phyloP scores from a whole-genome alignment of 2,888 invertebrate species.

The Theretra japonica region DNA sequence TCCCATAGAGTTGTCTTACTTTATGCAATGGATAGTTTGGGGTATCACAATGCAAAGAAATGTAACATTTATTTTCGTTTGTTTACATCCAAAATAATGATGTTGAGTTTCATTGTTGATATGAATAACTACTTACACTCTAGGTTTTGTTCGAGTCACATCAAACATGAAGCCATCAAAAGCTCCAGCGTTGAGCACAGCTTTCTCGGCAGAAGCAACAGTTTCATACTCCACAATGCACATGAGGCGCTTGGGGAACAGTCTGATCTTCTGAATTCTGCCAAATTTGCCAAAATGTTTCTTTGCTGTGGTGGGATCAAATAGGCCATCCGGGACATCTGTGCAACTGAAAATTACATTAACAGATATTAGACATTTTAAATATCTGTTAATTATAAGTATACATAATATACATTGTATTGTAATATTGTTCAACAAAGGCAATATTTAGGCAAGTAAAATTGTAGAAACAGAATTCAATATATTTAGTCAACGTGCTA shows the following conservation, averaged over 20 bases:
- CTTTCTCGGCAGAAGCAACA: conserved; percentile 84
- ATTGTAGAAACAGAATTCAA: no score
- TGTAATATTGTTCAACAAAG: no score
- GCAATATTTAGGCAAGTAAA: no score
- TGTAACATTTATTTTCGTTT: no score
- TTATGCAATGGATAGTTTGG: no score
- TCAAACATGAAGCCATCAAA: conserved; percentile 87
- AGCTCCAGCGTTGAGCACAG: conserved; percentile 85
- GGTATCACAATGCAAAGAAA: no score
- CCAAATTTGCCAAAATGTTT: conserved; percentile 90
- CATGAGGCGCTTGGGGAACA: conserved; percentile 86
- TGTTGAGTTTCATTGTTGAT: background rate
- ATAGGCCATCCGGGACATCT: conserved; percentile 86
- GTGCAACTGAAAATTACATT: conserved; percentile 83
- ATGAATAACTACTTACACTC: conserved; percentile 60
- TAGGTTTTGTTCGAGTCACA: conserved; percentile 81
- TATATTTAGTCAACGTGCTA: no score
- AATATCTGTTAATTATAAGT: no score
- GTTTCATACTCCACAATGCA: conserved; percentile 89
- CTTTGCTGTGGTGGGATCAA: conserved; percentile 85
- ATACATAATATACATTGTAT: no score
- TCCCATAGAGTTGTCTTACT: no score
- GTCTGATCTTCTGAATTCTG: conserved; percentile 86
- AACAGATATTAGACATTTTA: no score
- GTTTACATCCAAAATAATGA: no score